Percentiles rank a stretch among this genome's conserved stretches.
phyloP scores from a whole-genome alignment of 2,113 vertebrate genomes.

The Rhegmatorhina hoffmannsi region DNA sequence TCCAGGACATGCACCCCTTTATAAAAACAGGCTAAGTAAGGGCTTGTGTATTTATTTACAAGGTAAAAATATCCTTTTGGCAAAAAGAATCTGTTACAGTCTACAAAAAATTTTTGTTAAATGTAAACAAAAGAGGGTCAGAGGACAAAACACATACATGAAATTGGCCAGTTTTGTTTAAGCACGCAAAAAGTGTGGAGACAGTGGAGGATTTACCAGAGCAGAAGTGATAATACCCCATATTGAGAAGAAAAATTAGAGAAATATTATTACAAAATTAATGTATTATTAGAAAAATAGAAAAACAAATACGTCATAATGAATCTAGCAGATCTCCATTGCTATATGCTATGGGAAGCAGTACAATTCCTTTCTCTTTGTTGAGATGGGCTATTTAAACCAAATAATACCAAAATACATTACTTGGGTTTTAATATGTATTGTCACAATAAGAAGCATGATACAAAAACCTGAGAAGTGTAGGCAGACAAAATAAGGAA shows the following conservation, averaged over 20 bases:
- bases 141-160: neutral
- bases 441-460: neutral
- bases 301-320: neutral
- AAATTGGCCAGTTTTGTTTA: neutral
- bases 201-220: neutral
- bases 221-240: neutral
- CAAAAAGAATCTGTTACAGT: neutral
- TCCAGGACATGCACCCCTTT: accelerated
- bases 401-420: neutral
- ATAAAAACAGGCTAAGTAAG: neutral
- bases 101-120: neutral
- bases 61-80: neutral
- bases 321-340: neutral
- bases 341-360: neutral
- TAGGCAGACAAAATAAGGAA: neutral
- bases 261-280: neutral
- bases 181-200: neutral
- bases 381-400: neutral
- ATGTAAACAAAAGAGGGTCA: neutral
- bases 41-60: neutral
- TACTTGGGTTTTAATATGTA: neutral
- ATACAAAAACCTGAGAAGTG: neutral
- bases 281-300: neutral
- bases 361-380: neutral
- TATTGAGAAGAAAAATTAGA: neutral